phyloP scores from a whole-genome alignment of 2,888 invertebrate genomes.

The Junonia oenone region DNA sequence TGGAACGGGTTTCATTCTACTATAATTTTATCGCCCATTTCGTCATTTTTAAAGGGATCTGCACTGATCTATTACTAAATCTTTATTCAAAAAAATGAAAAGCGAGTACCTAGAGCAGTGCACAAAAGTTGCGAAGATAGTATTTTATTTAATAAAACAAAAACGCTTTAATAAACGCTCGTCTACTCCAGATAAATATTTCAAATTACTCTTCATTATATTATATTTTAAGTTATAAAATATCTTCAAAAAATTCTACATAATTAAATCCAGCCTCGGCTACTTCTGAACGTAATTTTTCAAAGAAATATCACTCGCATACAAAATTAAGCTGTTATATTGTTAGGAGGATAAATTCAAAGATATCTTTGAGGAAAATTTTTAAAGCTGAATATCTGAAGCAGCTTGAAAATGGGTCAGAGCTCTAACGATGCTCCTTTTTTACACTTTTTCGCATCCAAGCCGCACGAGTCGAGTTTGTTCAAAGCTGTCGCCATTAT shows the following conservation, averaged over 20 bases:
- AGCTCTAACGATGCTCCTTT: conserved; percentile 51
- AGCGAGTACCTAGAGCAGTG: no score
- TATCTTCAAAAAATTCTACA: neutral
- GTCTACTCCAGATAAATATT: no score
- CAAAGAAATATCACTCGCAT: conserved; percentile 7
- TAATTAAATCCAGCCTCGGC: neutral
- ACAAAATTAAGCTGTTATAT: conserved; percentile 25
- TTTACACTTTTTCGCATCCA: conserved; percentile 41
- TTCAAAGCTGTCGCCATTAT: conserved; percentile 24
- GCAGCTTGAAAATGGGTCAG: conserved; percentile 50
- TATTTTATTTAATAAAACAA: no score
- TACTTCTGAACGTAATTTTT: neutral
- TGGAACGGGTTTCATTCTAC: no score
- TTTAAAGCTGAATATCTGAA: conserved; percentile 12
- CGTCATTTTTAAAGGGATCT: no score
- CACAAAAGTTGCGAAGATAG: no score
- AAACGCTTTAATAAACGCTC: no score
- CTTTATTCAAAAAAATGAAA: no score
- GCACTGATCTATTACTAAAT: no score
- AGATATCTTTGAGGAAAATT: conserved; percentile 24
- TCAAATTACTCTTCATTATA: neutral
- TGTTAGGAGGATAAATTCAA: conserved; percentile 19
- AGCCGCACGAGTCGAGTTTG: conserved; percentile 25
- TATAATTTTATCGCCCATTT: no score
- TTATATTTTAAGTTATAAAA: neutral